Percentiles rank a stretch among this genome's conserved stretches.
phyloP scores from a whole-genome alignment of 1,140 invertebrate species.

The Ylistrum balloti region DNA sequence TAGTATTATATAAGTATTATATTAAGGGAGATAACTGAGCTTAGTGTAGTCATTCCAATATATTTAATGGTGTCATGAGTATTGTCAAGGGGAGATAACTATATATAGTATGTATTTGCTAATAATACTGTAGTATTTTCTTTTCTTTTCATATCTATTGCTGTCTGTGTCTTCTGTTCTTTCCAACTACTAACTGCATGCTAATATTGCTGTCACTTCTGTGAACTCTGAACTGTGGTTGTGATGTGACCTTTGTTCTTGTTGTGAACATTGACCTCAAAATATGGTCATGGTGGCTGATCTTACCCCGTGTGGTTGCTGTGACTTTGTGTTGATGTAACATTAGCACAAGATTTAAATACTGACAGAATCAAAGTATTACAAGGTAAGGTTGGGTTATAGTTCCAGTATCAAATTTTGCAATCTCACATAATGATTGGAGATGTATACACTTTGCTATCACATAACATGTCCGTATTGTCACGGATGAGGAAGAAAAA shows the following conservation, averaged over 20 bases:
- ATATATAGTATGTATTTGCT: slow-evolving; percentile 39
- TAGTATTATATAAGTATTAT: too few relatives aligned
- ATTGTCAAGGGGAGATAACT: slow-evolving; percentile 20
- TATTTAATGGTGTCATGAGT: too few relatives aligned
- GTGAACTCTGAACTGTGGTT: background rate
- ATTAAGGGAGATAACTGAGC: background rate
- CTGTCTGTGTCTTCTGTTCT: slow-evolving; percentile 44
- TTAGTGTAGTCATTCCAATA: too few relatives aligned
- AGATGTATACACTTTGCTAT: too few relatives aligned
- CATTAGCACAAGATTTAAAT: slow-evolving; percentile 41
- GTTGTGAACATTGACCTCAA: slow-evolving; percentile 44
- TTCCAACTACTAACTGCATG: slow-evolving; percentile 47
- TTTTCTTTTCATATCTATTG: slow-evolving; percentile 47
- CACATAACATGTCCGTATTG: too few relatives aligned
- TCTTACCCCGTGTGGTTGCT: slow-evolving; percentile 41
- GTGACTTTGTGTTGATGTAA: slow-evolving; percentile 48
- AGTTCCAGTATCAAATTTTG: too few relatives aligned
- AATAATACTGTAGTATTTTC: slow-evolving; percentile 46
- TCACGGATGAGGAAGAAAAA: too few relatives aligned
- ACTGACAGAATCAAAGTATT: slow-evolving; percentile 44
- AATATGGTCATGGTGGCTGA: slow-evolving; percentile 37
- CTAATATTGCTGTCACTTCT: background rate
- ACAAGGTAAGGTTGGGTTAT: slow-evolving; percentile 27
- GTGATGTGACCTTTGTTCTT: slow-evolving; percentile 31
- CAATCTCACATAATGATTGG: too few relatives aligned